Evolutionary conservation across 2,888 invertebrate species (phyloP).

Genomic region (Falcaria lacertinaria): DNA sequence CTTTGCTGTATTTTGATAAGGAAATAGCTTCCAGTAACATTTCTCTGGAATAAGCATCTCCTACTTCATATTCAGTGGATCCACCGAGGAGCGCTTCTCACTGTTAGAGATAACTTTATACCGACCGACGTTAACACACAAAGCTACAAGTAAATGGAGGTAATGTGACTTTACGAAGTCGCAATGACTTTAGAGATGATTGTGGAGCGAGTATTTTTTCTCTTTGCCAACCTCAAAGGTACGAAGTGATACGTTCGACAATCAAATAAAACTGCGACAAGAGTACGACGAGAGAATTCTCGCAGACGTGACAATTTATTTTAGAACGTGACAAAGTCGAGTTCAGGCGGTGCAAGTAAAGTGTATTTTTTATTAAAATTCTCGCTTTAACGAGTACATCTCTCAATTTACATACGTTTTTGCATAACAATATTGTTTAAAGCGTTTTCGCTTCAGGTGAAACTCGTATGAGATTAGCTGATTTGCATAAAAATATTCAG

Average conservation of each 20-base stretch:
- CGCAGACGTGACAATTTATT: constrained; percentile 27
- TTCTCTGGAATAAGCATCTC: constrained; percentile 21
- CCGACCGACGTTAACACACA: constrained; percentile 23
- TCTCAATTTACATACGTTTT: neutral
- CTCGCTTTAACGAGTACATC: neutral
- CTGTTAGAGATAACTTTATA: constrained; percentile 48
- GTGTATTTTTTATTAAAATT: neutral
- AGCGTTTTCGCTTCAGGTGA: neutral
- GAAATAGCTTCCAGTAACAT: constrained; percentile 16
- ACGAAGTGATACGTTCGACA: constrained; percentile 31
- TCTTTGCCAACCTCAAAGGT: constrained; percentile 38
- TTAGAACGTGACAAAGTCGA: constrained; percentile 6
- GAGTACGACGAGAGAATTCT: constrained; percentile 24
- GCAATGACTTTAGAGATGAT: constrained; percentile 25
- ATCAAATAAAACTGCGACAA: constrained; percentile 23
- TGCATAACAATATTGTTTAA: neutral
- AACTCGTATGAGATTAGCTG: neutral
- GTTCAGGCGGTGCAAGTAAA: neutral
- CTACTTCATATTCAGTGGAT: constrained; percentile 30
- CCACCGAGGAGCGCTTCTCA: constrained; percentile 27
- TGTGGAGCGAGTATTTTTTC: constrained; percentile 27
- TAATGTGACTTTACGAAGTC: constrained; percentile 34
- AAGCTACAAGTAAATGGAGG: constrained; percentile 42
- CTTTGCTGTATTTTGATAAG: constrained; percentile 20
- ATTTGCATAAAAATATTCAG: neutral